Percentiles rank a stretch among this genome's conserved stretches.
Evolutionary conservation across 2,797 vertebrate species (phyloP).

Genomic region (Phaenicophaeus curvirostris): DNA sequence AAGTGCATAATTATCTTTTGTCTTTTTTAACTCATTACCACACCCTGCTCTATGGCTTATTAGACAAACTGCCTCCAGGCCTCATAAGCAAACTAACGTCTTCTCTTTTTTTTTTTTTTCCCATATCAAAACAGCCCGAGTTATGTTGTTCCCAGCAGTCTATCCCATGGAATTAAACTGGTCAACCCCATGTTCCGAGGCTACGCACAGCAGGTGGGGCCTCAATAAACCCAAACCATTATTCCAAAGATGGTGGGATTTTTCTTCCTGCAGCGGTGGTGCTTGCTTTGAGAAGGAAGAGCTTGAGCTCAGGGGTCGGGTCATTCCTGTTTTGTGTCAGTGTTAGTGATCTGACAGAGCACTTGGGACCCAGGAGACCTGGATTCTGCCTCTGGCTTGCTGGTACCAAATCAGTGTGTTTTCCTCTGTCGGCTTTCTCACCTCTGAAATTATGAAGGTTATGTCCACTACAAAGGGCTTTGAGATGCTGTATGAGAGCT

Average conservation of each 20-base stretch:
- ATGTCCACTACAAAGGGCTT: not conserved
- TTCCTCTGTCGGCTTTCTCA: not conserved
- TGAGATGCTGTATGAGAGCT: not conserved
- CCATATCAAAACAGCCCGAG: conserved; percentile 83
- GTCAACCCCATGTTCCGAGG: conserved; percentile 99
- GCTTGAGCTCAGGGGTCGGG: not conserved
- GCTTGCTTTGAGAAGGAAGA: not conserved
- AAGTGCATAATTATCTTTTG: not conserved
- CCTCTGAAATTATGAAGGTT: not conserved
- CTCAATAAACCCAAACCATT: not conserved
- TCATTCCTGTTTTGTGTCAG: not conserved
- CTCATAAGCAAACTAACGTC: not conserved
- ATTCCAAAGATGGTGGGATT: not conserved
- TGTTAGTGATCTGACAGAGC: not conserved
- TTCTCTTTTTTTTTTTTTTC: not conserved
- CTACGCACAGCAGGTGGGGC: conserved; percentile 93
- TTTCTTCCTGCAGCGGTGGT: not conserved
- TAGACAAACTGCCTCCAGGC: not conserved
- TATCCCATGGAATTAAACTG: conserved; percentile 97
- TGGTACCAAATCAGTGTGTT: not conserved
- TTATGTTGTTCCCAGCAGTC: conserved; percentile 94
- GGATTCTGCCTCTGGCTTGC: not conserved
- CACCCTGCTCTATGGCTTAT: not conserved
- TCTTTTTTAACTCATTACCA: not conserved
- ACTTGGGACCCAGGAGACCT: not conserved